Evolutionary conservation across 2,113 vertebrate genomes (phyloP).

Genomic region (Apteryx mantelli): DNA sequence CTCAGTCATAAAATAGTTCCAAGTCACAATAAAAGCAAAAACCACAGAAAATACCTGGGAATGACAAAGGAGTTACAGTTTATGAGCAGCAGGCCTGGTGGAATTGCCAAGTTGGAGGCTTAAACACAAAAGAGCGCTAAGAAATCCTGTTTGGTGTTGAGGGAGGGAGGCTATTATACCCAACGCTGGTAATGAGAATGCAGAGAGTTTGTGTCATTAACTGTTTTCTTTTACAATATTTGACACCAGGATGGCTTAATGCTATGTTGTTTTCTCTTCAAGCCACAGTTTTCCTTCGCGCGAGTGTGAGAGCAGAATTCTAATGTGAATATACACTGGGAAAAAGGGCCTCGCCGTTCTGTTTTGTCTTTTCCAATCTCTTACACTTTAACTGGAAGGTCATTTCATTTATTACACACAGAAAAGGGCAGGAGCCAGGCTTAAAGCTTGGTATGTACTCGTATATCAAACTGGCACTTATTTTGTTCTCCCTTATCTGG

Average conservation of each 20-base stretch:
- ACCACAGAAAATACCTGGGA: slow-evolving; percentile 39
- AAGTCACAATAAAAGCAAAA: slow-evolving; percentile 60
- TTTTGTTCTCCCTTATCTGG: slow-evolving; percentile 46
- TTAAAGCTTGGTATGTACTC: slow-evolving; percentile 37
- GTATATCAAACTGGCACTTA: slow-evolving; percentile 66
- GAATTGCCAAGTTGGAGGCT: slow-evolving; percentile 16
- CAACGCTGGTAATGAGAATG: slow-evolving; percentile 63
- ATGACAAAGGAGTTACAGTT: slow-evolving; percentile 43
- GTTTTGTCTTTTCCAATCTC: slow-evolving; percentile 59
- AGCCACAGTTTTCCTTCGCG: slow-evolving; percentile 52
- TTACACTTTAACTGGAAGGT: slow-evolving; percentile 57
- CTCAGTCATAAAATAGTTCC: slow-evolving; percentile 47
- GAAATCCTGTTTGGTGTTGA: slow-evolving; percentile 28
- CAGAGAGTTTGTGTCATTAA: slow-evolving; percentile 3
- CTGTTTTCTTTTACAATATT: slow-evolving; percentile 60
- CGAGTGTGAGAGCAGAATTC: slow-evolving; percentile 56
- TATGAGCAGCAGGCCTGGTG: background rate
- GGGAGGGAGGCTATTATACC: slow-evolving; percentile 1
- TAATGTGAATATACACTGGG: slow-evolving; percentile 7
- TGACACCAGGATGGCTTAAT: slow-evolving; percentile 57
- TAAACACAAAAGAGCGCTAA: slow-evolving; percentile 23
- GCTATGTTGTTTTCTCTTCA: slow-evolving; percentile 59
- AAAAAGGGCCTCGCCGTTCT: slow-evolving; percentile 11
- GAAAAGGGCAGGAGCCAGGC: slow-evolving; percentile 46
- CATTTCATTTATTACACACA: slow-evolving; percentile 63